These are phyloP conservation scores for Drosophila orena DNA, from an alignment of 1,140 invertebrate species.

Conservation along the genomic window DNA sequence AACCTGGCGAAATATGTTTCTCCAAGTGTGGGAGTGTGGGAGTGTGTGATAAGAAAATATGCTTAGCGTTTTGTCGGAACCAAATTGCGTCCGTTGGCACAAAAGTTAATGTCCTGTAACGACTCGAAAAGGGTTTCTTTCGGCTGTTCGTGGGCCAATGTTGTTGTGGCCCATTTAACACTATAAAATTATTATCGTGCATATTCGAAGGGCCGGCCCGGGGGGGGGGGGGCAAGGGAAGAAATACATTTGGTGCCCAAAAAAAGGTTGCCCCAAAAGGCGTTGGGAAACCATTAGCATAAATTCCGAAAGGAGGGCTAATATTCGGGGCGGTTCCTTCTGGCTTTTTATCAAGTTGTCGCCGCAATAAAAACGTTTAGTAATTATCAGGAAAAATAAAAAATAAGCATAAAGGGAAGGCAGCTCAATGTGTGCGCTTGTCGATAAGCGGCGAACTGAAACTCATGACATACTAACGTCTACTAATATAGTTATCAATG, in stretches of 20 bases:
- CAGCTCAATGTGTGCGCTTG: constrained; percentile 53
- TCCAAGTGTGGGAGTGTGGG: constrained; percentile 12
- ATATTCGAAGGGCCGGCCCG: constrained; percentile 54
- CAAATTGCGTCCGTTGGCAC: constrained; percentile 59
- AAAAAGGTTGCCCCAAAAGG: constrained; percentile 13
- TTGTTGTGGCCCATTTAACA: constrained; percentile 69
- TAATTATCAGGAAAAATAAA: constrained; percentile 62
- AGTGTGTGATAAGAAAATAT: constrained; percentile 76
- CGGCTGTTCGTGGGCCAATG: constrained; percentile 15
- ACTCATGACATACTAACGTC: constrained; percentile 15
- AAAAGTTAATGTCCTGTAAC: constrained; percentile 78
- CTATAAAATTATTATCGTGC: constrained; percentile 80
- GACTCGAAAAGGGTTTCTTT: constrained; percentile 62
- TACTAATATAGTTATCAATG: constrained; percentile 74
- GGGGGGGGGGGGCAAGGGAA: constrained; percentile 32
- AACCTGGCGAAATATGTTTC: constrained; percentile 63
- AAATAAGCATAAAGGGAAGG: constrained; percentile 29
- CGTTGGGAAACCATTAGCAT: constrained; percentile 59
- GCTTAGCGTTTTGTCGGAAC: constrained; percentile 54
- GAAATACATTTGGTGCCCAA: constrained; percentile 30
- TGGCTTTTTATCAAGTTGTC: constrained; percentile 68
- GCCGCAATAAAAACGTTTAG: constrained; percentile 76
- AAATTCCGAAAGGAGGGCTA: constrained; percentile 37
- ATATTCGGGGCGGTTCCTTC: constrained; percentile 8
- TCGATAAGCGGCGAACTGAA: constrained; percentile 48